Base-by-base conservation (phyloP, 2,113 vertebrate genomes). In the Boulengeromyrus knoepffleri region DNA sequence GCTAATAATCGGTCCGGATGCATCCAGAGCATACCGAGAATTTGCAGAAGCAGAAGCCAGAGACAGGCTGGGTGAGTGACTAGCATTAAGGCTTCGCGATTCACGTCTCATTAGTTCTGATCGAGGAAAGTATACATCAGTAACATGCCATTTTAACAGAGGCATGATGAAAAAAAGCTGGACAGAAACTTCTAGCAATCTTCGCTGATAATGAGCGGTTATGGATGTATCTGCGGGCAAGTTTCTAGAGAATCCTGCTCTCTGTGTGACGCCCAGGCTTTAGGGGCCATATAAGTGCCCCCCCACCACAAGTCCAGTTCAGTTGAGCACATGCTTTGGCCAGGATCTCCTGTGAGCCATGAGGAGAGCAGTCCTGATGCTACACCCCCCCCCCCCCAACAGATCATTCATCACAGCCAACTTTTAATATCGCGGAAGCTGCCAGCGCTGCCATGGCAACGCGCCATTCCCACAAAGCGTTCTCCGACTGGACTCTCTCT, bases 401-500 rank as follows among this genome's bases (percentile, higher is more conserved):
- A n/a, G 86, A 46, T 53, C 90, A 91, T 92, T 91, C 88, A 90
- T 92, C 91, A 92, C 87, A 90, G 90, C 91, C 88, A 90, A 91
- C 89, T 91, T 93, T 91, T 91, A 92, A 91, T 93, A 92, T 92
- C 90, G 39, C n/a, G 89, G 85, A 89, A 92, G 91, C 91, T 92
- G 92, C 92, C 93, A 93, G 91, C 62, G 91, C 91, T 92, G 42
- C 92, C 91, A 94, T 93, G 90, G 92, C 89, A 93, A 94, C 91
- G 39, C 46, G 66, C 85, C 62, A 86, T 91, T 91, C 83, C 49
- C 90, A 92, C 89, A 87, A 91, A 90, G 88, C 27, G 80, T 74
- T 90, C 88, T 70, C 88, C 47, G 42, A 84, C 80, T 62, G 42
- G 85, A 87, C 50, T 62, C 85, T 87, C 86, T 92, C 92, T 93